Conservation (phyloP, 2,113 vertebrate genomes). For the Otolemur garnettii region DNA sequence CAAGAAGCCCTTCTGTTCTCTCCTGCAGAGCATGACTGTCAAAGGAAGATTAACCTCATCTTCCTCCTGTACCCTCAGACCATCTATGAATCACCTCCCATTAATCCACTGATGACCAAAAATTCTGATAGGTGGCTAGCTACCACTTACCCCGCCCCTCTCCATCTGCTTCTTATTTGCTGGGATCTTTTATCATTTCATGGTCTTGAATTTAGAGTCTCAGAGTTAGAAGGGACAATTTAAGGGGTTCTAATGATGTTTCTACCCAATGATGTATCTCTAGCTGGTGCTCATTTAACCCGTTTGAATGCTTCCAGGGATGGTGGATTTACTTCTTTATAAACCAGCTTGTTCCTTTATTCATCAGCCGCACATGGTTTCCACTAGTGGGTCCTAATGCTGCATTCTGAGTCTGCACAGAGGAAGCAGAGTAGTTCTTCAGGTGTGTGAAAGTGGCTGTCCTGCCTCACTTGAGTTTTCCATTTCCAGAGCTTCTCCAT, state of each 20-base stretch:
- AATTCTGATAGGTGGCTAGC: neutral
- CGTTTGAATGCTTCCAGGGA: neutral
- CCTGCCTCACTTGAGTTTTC: neutral
- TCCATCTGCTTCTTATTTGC: neutral
- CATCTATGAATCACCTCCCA: neutral
- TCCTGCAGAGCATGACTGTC: neutral
- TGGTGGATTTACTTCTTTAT: neutral
- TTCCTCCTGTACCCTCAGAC: neutral
- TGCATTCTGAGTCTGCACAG: neutral
- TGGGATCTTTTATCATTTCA: neutral
- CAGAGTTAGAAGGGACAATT: neutral
- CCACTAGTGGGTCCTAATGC: neutral
- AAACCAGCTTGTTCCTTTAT: neutral
- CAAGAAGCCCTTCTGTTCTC: neutral
- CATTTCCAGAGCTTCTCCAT: neutral
- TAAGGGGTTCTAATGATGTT: neutral
- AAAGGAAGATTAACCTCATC: neutral
- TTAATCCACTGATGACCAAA: neutral
- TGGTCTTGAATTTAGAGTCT: neutral
- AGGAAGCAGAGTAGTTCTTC: neutral
- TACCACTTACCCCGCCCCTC: accelerated
- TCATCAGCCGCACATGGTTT: neutral
- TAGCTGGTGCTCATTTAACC: neutral
- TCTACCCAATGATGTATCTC: neutral
- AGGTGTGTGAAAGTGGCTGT: neutral